A percentile compares a stretch with the other conserved stretches of the same genome.
Evolutionary conservation across 2,797 vertebrate genomes (phyloP).

Genomic region (Chaetophractus vellerosus): DNA sequence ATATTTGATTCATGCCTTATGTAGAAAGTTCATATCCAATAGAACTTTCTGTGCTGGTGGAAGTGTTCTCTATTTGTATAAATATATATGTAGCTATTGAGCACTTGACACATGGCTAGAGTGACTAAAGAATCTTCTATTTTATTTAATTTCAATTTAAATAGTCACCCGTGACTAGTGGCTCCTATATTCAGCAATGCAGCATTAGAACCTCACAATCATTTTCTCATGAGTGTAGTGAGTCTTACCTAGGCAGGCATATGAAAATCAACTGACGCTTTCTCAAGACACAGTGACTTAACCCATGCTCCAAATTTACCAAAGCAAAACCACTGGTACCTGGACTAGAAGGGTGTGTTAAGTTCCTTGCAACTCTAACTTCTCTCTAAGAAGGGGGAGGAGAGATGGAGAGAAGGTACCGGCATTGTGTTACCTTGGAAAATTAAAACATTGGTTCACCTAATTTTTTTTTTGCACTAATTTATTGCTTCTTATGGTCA

Average conservation of each 20-base stretch:
- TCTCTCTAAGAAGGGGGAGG: background rate
- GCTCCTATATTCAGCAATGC: background rate
- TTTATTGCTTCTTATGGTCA: constrained; percentile 36
- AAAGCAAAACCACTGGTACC: background rate
- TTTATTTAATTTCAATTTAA: constrained; percentile 13
- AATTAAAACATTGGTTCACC: background rate
- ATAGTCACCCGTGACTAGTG: background rate
- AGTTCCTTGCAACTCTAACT: background rate
- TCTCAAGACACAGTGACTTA: background rate
- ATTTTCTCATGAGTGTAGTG: background rate
- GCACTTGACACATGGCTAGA: background rate
- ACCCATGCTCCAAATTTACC: background rate
- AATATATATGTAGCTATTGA: background rate
- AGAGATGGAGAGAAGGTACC: background rate
- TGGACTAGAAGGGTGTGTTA: background rate
- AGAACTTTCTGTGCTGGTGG: background rate
- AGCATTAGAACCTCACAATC: background rate
- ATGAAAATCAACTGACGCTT: background rate
- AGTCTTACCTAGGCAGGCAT: background rate
- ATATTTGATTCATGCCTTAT: background rate
- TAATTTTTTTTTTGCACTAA: background rate
- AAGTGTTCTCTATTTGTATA: background rate
- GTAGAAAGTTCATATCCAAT: background rate
- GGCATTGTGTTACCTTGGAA: background rate
- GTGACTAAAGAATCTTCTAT: background rate